Evolutionary conservation across 2,797 vertebrate species (phyloP).

Genomic region (Diplodus puntazzo): DNA sequence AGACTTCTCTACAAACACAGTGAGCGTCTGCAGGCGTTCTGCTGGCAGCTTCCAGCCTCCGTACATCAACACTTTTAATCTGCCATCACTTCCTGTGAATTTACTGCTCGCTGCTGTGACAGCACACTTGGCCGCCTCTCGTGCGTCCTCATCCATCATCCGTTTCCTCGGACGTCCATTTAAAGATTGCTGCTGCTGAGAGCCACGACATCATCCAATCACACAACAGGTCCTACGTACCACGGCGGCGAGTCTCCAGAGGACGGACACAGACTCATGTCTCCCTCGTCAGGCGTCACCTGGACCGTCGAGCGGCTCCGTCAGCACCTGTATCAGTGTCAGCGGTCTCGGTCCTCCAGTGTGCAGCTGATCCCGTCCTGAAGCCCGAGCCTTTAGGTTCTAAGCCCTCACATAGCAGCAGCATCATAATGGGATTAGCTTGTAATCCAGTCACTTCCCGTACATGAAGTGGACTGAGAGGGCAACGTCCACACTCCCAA

Average conservation of each 20-base stretch:
- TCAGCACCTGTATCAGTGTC: constrained; percentile 22
- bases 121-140: constrained; percentile 43
- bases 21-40: neutral
- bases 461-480: constrained; percentile 57
- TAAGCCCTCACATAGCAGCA: constrained; percentile 78
- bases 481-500: constrained; percentile 71
- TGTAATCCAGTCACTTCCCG: constrained; percentile 77
- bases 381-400: constrained; percentile 47
- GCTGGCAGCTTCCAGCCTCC: neutral
- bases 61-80: neutral
- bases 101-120: constrained; percentile 35
- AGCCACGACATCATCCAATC: neutral
- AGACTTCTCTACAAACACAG: neutral
- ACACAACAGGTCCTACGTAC: constrained; percentile 53
- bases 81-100: constrained; percentile 19
- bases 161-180: constrained; percentile 15
- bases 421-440: constrained; percentile 83
- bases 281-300: constrained; percentile 1
- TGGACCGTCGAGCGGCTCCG: neutral
- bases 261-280: neutral
- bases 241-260: constrained; percentile 33
- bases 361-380: constrained; percentile 29
- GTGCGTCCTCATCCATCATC: constrained; percentile 37
- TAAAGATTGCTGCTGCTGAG: constrained; percentile 12
- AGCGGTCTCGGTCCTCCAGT: constrained; percentile 20